Evolutionary conservation across 1,140 invertebrate species (phyloP).

Genomic region (Drosophila carrolli): DNA sequence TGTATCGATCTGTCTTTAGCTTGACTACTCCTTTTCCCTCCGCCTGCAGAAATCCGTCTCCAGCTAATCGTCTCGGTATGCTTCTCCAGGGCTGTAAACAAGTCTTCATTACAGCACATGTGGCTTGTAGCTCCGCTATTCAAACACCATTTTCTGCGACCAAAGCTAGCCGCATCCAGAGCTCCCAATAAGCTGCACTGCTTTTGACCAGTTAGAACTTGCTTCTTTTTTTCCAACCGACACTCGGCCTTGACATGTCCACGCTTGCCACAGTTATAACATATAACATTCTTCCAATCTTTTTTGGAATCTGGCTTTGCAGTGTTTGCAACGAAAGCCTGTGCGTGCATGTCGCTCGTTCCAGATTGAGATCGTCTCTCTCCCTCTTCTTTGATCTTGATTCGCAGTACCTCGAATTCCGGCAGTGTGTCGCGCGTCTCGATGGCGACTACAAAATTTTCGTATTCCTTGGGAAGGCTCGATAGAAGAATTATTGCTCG

Average conservation of each 20-base stretch:
- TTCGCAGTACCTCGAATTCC: not conserved
- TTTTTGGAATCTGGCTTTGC: not conserved
- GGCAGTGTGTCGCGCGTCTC: not conserved
- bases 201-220: not conserved
- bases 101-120: too few relatives aligned
- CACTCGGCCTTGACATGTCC: not conserved
- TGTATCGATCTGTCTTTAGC: not conserved
- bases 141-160: not conserved
- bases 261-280: too few relatives aligned
- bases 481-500: not conserved
- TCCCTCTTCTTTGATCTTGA: not conserved
- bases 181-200: slow-evolving; percentile 7
- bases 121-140: too few relatives aligned
- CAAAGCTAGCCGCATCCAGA: not conserved
- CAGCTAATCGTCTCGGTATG: too few relatives aligned
- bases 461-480: not conserved
- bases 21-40: not conserved
- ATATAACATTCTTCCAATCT: not conserved
- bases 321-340: slow-evolving; percentile 2
- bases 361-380: not conserved
- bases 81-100: too few relatives aligned
- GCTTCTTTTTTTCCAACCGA: not conserved
- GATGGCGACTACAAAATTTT: slow-evolving; percentile 5
- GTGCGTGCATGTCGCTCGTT: not conserved
- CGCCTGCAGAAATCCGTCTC: too few relatives aligned